A percentile compares a stretch with the other conserved stretches of the same genome.
Evolutionary conservation across 2,797 vertebrate genomes (phyloP).

Genomic region (Myotis findleyi): DNA sequence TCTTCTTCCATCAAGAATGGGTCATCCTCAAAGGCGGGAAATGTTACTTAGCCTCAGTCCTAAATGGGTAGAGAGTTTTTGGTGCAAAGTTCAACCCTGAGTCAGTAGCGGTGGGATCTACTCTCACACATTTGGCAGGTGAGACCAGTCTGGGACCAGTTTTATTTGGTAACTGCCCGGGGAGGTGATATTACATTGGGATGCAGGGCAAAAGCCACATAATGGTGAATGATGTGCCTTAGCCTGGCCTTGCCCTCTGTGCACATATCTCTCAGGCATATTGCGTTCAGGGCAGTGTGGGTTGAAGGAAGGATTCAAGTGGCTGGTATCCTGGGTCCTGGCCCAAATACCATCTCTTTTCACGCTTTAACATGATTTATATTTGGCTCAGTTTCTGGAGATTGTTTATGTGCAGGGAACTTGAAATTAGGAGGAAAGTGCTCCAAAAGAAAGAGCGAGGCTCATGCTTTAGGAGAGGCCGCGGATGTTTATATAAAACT

Average conservation of each 20-base stretch:
- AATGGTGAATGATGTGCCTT: constrained; percentile 6
- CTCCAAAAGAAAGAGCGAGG: constrained; percentile 56
- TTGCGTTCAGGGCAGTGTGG: background rate
- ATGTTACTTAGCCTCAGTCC: constrained; percentile 19
- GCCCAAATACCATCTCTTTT: constrained; percentile 62
- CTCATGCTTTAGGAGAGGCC: constrained; percentile 48
- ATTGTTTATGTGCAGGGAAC: constrained; percentile 46
- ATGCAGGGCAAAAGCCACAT: constrained; percentile 71
- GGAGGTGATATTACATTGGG: constrained; percentile 40
- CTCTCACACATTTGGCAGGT: constrained; percentile 66
- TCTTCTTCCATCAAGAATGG: background rate
- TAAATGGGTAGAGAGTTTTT: constrained; percentile 56
- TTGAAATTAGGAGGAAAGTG: constrained; percentile 66
- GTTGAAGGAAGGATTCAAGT: constrained; percentile 12
- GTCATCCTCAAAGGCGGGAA: constrained; percentile 36
- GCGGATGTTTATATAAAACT: constrained; percentile 74
- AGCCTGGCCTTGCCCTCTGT: constrained; percentile 37
- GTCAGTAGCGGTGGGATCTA: background rate
- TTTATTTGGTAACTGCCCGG: constrained; percentile 56
- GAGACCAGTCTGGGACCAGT: background rate
- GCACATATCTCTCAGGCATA: constrained; percentile 45
- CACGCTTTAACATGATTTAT: constrained; percentile 65
- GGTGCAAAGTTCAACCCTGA: constrained; percentile 53
- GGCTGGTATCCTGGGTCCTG: constrained; percentile 18
- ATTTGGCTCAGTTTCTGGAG: constrained; percentile 43